Conservation (phyloP, 2,888 invertebrate genomes). For the Scaptomyza tumidula region DNA sequence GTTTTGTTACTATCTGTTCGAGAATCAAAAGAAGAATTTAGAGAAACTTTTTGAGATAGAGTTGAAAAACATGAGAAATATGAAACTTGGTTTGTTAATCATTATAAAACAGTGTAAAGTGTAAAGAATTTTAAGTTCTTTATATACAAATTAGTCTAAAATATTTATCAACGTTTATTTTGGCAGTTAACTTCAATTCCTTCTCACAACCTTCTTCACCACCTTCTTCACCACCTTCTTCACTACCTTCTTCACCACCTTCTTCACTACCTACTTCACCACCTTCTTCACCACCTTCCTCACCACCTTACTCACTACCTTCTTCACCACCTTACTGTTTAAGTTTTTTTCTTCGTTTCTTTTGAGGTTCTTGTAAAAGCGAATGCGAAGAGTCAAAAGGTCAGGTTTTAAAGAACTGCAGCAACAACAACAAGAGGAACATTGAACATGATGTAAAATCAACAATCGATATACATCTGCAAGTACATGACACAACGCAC, state of each 20-base stretch:
- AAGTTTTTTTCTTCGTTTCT: not conserved
- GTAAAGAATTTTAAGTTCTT: not conserved
- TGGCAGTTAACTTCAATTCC: not conserved
- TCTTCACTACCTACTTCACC: not conserved
- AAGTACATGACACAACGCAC: conserved; percentile 27
- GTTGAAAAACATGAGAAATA: no score
- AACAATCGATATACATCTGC: conserved; percentile 66
- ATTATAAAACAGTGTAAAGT: not conserved
- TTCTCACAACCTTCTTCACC: no score
- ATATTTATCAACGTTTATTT: not conserved
- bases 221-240: no score
- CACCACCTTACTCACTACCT: no score
- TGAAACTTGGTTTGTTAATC: not conserved
- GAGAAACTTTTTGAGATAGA: no score
- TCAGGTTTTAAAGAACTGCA: conserved; percentile 35
- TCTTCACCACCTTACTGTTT: no score
- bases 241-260: no score
- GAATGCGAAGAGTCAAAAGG: conserved; percentile 38
- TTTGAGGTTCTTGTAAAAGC: not conserved
- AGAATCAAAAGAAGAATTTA: no score
- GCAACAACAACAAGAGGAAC: conserved; percentile 17
- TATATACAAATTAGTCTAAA: not conserved
- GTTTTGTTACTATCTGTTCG: no score
- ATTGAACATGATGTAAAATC: conserved; percentile 67
- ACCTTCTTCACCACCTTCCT: no score